Evolutionary conservation across 2,888 invertebrate species (phyloP).

Genomic region (Ectemnius lituratus): DNA sequence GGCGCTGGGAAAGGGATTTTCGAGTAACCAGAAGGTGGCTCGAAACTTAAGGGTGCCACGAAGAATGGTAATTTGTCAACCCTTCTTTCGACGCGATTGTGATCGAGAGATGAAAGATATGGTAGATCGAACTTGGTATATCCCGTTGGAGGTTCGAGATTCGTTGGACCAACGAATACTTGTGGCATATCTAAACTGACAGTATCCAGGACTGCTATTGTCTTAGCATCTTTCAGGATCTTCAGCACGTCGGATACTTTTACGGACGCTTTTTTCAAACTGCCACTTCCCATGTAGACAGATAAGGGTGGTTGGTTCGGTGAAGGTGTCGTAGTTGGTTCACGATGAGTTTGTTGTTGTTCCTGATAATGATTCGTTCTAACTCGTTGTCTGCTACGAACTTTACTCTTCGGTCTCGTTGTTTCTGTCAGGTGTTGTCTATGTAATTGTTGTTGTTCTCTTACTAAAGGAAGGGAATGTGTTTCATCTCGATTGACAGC

Average conservation of each 20-base stretch:
- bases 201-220: constrained; percentile 88
- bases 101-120: constrained; percentile 87
- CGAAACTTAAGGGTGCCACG: constrained; percentile 91
- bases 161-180: constrained; percentile 90
- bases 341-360: constrained; percentile 47
- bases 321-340: constrained; percentile 64
- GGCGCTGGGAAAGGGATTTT: constrained; percentile 92
- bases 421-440: constrained; percentile 66
- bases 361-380: constrained; percentile 49
- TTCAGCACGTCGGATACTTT: constrained; percentile 86
- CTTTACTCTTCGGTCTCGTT: constrained; percentile 40
- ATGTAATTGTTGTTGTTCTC: constrained; percentile 61
- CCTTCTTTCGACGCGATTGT: constrained; percentile 84
- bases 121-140: constrained; percentile 91
- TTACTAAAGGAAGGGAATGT: constrained; percentile 43
- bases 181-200: constrained; percentile 85
- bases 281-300: constrained; percentile 84
- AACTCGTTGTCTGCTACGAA: constrained; percentile 40
- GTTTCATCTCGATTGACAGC: constrained; percentile 25
- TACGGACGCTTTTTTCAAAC: constrained; percentile 78
- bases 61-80: constrained; percentile 89
- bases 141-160: constrained; percentile 84
- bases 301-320: constrained; percentile 92
- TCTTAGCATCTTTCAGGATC: constrained; percentile 84
- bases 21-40: constrained; percentile 90